Conservation (phyloP, 2,797 vertebrate genomes). For the Brachyalestes nurse region DNA sequence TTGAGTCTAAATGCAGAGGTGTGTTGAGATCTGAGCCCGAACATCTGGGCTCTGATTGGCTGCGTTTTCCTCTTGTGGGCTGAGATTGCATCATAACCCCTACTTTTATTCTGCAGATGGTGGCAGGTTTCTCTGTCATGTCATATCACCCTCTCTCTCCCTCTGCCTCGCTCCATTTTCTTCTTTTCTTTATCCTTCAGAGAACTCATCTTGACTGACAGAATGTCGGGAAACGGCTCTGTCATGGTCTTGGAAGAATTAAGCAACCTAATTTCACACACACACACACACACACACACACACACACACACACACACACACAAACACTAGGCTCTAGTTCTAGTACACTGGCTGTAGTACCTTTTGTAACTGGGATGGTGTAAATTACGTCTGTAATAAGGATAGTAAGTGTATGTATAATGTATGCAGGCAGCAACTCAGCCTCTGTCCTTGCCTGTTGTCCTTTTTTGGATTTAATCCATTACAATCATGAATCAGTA, state of each 20-base stretch:
- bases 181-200: constrained; percentile 15
- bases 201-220: constrained; percentile 12
- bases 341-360: too few relatives aligned
- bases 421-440: too few relatives aligned
- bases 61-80: constrained; percentile 62
- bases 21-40: background rate
- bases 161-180: background rate
- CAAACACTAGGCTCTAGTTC: too few relatives aligned
- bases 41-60: constrained; percentile 56
- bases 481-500: too few relatives aligned
- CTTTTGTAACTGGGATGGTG: too few relatives aligned
- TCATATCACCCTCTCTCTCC: constrained; percentile 2
- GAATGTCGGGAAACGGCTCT: constrained; percentile 37
- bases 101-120: constrained; percentile 22
- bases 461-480: too few relatives aligned
- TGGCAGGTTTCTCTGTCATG: constrained; percentile 1
- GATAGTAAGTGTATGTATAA: too few relatives aligned
- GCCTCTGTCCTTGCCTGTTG: too few relatives aligned
- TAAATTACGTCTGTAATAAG: too few relatives aligned
- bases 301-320: constrained; percentile 12
- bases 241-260: constrained; percentile 14
- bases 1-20: background rate
- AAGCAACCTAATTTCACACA: constrained; percentile 32
- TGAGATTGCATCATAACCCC: constrained; percentile 71
- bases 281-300: background rate